Percentiles rank a stretch among this genome's conserved stretches.
Conservation (phyloP, 2,888 invertebrate species). For the Drosophila anomelani region DNA sequence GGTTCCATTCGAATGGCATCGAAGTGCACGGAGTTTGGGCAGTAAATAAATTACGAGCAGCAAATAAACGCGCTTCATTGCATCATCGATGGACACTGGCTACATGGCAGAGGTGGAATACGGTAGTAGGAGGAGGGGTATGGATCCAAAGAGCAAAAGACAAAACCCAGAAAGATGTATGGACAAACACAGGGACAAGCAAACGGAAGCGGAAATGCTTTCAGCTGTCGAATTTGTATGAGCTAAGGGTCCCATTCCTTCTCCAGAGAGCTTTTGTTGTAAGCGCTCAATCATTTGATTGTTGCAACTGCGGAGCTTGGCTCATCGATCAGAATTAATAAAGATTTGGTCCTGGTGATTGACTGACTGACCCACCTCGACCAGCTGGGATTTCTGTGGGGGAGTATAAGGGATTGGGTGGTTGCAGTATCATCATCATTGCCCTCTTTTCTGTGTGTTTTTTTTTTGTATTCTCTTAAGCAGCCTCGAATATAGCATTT, state of each 20-base stretch:
- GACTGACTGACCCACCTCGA: slow-evolving; percentile 48
- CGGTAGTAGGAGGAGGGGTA: not conserved
- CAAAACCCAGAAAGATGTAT: slow-evolving; percentile 28
- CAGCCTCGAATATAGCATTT: slow-evolving; percentile 72
- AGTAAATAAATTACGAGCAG: slow-evolving; percentile 82
- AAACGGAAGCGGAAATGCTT: slow-evolving; percentile 82
- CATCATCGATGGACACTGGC: slow-evolving; percentile 60
- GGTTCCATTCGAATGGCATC: slow-evolving; percentile 46
- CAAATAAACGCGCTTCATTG: slow-evolving; percentile 80
- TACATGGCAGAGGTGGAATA: slow-evolving; percentile 19
- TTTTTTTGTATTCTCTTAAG: slow-evolving; percentile 34
- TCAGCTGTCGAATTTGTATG: slow-evolving; percentile 81
- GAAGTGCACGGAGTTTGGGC: slow-evolving; percentile 61
- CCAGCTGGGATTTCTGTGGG: slow-evolving; percentile 25
- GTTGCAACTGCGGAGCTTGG: slow-evolving; percentile 83
- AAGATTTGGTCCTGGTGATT: slow-evolving; percentile 80
- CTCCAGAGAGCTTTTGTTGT: slow-evolving; percentile 53
- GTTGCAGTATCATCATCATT: slow-evolving; percentile 7
- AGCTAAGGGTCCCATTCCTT: slow-evolving; percentile 48
- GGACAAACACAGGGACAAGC: slow-evolving; percentile 81
- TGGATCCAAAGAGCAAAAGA: slow-evolving; percentile 5
- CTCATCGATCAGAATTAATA: slow-evolving; percentile 85
- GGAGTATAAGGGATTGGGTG: not conserved
- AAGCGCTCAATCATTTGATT: slow-evolving; percentile 81
- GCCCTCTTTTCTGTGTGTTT: not conserved